phyloP scores from a whole-genome alignment of 1,140 invertebrate species.

The Temnothorax curvispinosus region DNA sequence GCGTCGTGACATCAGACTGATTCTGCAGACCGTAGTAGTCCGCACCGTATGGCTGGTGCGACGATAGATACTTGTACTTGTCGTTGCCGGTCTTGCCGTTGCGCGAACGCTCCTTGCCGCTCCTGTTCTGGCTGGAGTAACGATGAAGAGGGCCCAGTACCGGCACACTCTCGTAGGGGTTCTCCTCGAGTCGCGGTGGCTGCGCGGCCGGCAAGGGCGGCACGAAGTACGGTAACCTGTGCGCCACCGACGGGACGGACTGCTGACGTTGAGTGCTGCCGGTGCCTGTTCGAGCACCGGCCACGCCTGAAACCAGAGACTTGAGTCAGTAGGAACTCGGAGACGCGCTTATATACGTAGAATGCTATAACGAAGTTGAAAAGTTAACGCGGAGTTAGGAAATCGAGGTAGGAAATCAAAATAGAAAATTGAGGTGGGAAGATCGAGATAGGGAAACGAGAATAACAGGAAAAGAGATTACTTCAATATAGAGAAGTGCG shows the following conservation, averaged over 20 bases:
- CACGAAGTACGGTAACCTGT: constrained; percentile 85
- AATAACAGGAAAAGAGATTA: neutral
- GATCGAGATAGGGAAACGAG: neutral
- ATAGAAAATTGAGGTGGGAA: neutral
- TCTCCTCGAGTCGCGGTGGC: constrained; percentile 77
- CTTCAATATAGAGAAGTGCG: neutral
- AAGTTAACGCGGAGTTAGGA: neutral
- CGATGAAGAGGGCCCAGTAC: constrained; percentile 85
- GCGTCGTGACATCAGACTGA: constrained; percentile 70
- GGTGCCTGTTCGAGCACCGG: constrained; percentile 77
- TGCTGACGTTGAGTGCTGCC: constrained; percentile 79
- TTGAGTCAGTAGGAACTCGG: neutral
- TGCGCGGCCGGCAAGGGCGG: constrained; percentile 83
- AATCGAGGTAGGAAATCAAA: neutral
- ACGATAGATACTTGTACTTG: constrained; percentile 74
- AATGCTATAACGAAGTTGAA: neutral
- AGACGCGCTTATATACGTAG: neutral
- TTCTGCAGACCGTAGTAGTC: constrained; percentile 79
- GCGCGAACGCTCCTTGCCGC: constrained; percentile 73
- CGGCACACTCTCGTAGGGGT: constrained; percentile 87
- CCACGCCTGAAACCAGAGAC: constrained; percentile 77
- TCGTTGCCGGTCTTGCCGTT: constrained; percentile 52
- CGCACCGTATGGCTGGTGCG: constrained; percentile 23
- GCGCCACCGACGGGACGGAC: constrained; percentile 82
- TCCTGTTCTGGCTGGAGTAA: constrained; percentile 77